These are phyloP conservation scores for Crypturellus tataupa DNA, from an alignment of 2,797 vertebrate genomes.

Conservation along the genomic window DNA sequence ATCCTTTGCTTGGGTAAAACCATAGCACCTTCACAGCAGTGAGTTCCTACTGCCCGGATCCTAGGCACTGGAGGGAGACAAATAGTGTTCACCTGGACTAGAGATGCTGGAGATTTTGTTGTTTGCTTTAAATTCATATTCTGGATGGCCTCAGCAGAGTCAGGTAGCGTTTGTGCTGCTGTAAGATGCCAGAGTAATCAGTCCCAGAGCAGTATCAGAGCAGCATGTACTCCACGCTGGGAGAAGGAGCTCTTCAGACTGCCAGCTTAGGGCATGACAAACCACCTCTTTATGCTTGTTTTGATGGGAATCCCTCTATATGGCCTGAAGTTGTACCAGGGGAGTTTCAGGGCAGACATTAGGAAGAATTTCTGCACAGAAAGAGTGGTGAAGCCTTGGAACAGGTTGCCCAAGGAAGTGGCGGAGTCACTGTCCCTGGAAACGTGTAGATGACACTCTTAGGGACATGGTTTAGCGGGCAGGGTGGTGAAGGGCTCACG, in stretches of 20 bases:
- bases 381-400: no score
- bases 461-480: no score
- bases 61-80: accelerated
- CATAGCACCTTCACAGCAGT: background rate
- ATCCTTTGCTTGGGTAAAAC: background rate
- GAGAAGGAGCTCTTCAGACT: background rate
- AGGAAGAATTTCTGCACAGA: no score
- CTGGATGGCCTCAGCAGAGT: accelerated
- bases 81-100: accelerated
- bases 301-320: background rate
- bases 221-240: background rate
- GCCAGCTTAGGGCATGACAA: background rate
- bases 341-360: no score
- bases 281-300: background rate
- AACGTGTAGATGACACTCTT: no score
- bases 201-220: background rate
- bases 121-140: accelerated
- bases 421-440: no score
- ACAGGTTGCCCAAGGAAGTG: no score
- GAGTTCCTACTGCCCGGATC: background rate
- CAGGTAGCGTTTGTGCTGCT: background rate
- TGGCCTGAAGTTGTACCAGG: no score
- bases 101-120: background rate
- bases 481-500: no score
- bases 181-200: accelerated